These are phyloP conservation scores for Meloidogyne exigua DNA, from an alignment of 1,140 invertebrate genomes.

Conservation along the genomic window DNA sequence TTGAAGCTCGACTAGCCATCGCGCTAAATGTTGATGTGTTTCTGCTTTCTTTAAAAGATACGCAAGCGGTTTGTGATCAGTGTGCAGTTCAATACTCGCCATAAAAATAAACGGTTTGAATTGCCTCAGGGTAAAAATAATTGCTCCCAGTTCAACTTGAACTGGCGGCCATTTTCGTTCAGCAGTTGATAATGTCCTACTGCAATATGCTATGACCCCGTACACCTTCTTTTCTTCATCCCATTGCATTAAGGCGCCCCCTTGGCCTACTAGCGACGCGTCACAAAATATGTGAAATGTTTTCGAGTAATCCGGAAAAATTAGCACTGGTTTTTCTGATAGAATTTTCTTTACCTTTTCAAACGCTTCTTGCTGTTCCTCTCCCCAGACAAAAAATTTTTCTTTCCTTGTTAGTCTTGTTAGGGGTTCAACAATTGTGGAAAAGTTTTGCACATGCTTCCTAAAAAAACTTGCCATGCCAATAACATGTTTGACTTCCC, in stretches of 20 bases:
- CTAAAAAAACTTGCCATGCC: background rate
- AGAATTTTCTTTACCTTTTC: slow-evolving; percentile 5
- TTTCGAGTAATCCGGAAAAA: slow-evolving; percentile 17
- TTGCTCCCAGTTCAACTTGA: slow-evolving; percentile 4
- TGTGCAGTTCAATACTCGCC: slow-evolving; percentile 14
- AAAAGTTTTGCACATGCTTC: slow-evolving; percentile 17
- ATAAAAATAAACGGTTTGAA: slow-evolving; percentile 10
- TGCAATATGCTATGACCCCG: slow-evolving; percentile 18
- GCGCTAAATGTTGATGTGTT: background rate
- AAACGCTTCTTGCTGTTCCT: slow-evolving; percentile 18
- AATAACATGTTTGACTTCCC: slow-evolving; percentile 7
- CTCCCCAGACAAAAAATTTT: background rate
- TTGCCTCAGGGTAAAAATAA: background rate
- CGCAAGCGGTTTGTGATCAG: slow-evolving; percentile 21
- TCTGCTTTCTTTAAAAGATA: slow-evolving; percentile 20
- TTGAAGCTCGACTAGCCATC: slow-evolving; percentile 26
- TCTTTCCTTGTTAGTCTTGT: background rate
- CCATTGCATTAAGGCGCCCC: slow-evolving; percentile 17
- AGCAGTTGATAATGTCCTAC: slow-evolving; percentile 12
- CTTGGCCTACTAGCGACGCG: slow-evolving; percentile 2
- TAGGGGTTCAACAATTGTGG: slow-evolving; percentile 18
- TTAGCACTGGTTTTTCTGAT: background rate
- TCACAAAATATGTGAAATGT: slow-evolving; percentile 18
- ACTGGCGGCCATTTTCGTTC: slow-evolving; percentile 17
- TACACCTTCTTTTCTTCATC: slow-evolving; percentile 2